Conservation (phyloP, 2,888 invertebrate species). For the Acanthococcus lagerstroemiae region DNA sequence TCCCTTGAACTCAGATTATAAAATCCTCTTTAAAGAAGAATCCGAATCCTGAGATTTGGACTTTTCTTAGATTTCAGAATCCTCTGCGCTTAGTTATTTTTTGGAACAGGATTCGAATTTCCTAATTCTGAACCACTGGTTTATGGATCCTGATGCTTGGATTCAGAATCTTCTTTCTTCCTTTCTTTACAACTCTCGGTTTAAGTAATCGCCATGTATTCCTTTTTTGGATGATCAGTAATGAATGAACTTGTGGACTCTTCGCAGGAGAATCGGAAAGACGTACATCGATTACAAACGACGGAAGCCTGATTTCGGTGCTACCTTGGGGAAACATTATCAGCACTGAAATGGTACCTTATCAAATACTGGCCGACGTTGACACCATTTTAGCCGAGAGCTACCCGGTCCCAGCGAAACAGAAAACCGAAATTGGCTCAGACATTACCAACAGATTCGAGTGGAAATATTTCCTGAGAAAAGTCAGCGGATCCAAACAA, state of each 20-base stretch:
- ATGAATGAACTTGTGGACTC: conserved; percentile 4
- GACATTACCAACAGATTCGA: conserved; percentile 87
- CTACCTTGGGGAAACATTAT: conserved; percentile 81
- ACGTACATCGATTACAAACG: conserved; percentile 65
- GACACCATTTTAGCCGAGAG: conserved; percentile 81
- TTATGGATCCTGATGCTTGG: not conserved
- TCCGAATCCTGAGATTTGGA: too few species aligned
- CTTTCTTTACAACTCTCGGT: not conserved
- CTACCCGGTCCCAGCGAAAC: conserved; percentile 83
- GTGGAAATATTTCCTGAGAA: conserved; percentile 85
- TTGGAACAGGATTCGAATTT: not conserved
- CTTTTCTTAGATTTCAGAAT: too few species aligned
- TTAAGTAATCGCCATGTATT: too few species aligned
- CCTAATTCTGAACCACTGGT: not conserved
- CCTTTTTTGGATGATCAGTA: not conserved
- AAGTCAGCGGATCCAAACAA: conserved; percentile 43
- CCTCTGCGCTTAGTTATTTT: not conserved
- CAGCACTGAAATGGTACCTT: conserved; percentile 82
- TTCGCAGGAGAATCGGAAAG: conserved; percentile 62
- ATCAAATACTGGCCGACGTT: conserved; percentile 77
- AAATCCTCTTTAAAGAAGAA: too few species aligned
- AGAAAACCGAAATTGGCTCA: conserved; percentile 78
- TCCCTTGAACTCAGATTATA: too few species aligned
- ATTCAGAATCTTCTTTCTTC: not conserved
- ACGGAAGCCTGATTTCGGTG: conserved; percentile 69